A percentile compares a stretch with the other conserved stretches of the same genome.
These are phyloP conservation scores for Stenichneumon culpator DNA, from an alignment of 2,888 invertebrate species.

Conservation along the genomic window DNA sequence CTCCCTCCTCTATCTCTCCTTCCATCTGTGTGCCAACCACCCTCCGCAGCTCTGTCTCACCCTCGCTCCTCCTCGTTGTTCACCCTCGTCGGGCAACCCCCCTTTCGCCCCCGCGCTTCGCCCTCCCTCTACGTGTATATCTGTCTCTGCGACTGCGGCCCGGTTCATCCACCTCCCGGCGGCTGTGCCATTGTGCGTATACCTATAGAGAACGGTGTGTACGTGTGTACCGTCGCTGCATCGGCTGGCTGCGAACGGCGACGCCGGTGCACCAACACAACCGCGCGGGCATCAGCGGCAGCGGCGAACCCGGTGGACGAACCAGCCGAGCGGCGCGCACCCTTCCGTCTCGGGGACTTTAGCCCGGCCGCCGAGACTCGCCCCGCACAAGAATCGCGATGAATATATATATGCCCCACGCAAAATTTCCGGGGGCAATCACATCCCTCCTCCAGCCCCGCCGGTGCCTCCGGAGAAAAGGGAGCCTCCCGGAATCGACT, in stretches of 20 bases:
- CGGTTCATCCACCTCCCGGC: conserved; percentile 83
- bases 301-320: conserved; percentile 42
- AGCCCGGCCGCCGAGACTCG: conserved; percentile 39
- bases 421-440: conserved; percentile 52
- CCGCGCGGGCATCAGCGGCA: conserved; percentile 21
- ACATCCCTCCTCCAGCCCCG: neutral
- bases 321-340: conserved; percentile 33
- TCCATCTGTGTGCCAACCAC: conserved; percentile 58
- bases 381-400: neutral
- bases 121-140: neutral
- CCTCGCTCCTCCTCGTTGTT: conserved; percentile 52
- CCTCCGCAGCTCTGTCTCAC: conserved; percentile 47
- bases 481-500: conserved; percentile 38
- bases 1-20: conserved; percentile 64
- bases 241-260: conserved; percentile 51
- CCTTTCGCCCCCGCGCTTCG: conserved; percentile 19
- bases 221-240: conserved; percentile 41
- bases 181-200: conserved; percentile 12
- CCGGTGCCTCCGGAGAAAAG: neutral
- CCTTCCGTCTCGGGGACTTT: conserved; percentile 56
- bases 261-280: conserved; percentile 49
- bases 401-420: neutral
- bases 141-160: conserved; percentile 75
- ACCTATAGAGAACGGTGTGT: conserved; percentile 7
- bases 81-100: conserved; percentile 52